Percentiles rank a stretch among this genome's conserved stretches.
These are phyloP conservation scores for Cephalopachus bancanus DNA, from an alignment of 2,797 vertebrate species.

Conservation along the genomic window DNA sequence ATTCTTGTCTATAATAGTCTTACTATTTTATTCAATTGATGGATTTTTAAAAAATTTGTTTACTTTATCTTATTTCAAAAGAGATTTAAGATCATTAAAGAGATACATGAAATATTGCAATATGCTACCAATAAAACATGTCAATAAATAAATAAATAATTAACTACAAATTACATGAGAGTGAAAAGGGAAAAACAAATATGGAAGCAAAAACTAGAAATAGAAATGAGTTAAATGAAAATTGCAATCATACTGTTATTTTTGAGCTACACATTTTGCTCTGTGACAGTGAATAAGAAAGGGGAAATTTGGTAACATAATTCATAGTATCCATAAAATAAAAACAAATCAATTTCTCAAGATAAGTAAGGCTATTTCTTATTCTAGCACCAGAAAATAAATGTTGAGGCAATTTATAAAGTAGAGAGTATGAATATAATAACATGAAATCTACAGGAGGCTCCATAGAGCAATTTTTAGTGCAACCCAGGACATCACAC, in stretches of 20 bases:
- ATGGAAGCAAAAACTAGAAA: not conserved
- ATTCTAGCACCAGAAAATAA: not conserved
- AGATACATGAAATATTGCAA: not conserved
- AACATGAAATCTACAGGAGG: not conserved
- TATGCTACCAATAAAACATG: not conserved
- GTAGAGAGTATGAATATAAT: not conserved
- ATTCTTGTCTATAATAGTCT: not conserved
- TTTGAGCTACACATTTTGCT: not conserved
- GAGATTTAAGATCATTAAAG: constrained; percentile 42
- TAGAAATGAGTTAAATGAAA: not conserved
- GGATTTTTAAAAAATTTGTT: constrained; percentile 5
- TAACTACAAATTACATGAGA: not conserved
- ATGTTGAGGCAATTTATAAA: not conserved
- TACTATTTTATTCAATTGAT: constrained; percentile 39
- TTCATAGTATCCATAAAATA: constrained; percentile 25
- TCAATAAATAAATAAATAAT: constrained; percentile 17
- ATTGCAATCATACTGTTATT: not conserved
- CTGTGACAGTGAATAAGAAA: not conserved
- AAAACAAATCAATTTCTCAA: constrained; percentile 33
- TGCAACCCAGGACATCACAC: not conserved
- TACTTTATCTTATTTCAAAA: not conserved
- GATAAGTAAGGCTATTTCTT: not conserved
- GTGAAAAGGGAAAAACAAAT: not conserved
- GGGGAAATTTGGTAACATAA: not conserved
- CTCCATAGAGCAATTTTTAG: not conserved